Evolutionary conservation across 2,888 invertebrate genomes (phyloP).

Genomic region (Lasius fuliginosus): DNA sequence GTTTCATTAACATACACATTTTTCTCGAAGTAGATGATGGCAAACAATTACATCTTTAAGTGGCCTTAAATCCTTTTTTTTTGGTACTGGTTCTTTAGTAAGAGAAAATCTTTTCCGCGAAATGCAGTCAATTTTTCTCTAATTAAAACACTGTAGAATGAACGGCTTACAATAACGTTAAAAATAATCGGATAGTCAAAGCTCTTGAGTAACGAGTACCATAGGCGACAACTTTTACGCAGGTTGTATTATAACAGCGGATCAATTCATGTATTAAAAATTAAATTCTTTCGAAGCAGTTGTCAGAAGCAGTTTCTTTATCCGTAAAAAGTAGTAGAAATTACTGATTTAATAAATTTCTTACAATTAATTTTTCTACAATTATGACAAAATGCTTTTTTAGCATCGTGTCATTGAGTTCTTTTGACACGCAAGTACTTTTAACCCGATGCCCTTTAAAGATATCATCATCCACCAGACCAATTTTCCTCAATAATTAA

Average conservation of each 20-base stretch:
- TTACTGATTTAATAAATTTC: neutral
- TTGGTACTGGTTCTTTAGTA: neutral
- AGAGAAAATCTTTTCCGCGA: neutral
- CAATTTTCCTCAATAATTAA: neutral
- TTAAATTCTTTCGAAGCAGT: constrained; percentile 24
- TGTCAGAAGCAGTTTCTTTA: constrained; percentile 22
- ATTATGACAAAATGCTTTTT: constrained; percentile 22
- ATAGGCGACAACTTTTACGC: constrained; percentile 49
- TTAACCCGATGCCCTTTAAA: constrained; percentile 25
- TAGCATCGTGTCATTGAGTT: neutral
- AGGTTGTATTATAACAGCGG: constrained; percentile 34
- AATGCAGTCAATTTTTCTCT: neutral
- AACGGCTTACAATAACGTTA: neutral
- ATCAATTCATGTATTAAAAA: constrained; percentile 48
- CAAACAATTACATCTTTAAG: neutral
- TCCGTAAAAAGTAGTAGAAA: neutral
- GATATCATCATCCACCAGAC: neutral
- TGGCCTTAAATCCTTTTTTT: neutral
- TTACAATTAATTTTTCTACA: neutral
- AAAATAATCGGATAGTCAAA: constrained; percentile 10
- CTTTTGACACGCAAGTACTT: neutral
- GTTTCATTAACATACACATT: neutral
- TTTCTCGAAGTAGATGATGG: neutral
- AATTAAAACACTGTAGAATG: neutral
- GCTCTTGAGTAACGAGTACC: constrained; percentile 38